Evolutionary conservation across 2,113 vertebrate species (phyloP), one percentile per base, ranked within the genome.

Genomic region (Ciconia boyciana): DNA sequence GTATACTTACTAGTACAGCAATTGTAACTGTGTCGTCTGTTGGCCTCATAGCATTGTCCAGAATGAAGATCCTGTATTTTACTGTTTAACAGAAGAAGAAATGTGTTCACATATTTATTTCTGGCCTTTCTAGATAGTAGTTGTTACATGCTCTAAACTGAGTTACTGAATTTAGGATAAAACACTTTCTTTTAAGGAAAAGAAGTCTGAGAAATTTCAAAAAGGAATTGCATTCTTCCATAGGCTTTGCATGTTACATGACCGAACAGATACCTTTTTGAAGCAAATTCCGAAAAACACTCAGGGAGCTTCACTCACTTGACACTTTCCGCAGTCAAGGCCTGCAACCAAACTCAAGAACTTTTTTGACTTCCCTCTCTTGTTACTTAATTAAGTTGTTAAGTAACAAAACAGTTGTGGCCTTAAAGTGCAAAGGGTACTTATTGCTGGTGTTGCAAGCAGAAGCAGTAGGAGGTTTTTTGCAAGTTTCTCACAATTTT

Each of bases 41-140:
- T 2, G 98, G 98, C 44, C 96, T 91, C 97, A 98, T 94, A 52
- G 96, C 96, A 69, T 97, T 97, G 92, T 98, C 92, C 91, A 98
- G 91, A 61, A 96, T 93, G 90, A 98, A 98, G 96, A 98, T 94
- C 85, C 98, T 96, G 92, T 95, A 98, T 80, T 81, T 97, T 41
- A 97, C 98, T 98, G 94, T 61, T 84, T 61, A 93, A 96, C 6
- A 89, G 44, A 91, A 92, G 29, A 90, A 93, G 14, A 86, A 83
- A 83, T 24, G n/a, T 3, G 11, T 84, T 94, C 36, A 89, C 4
- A 7, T 62, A n/a, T 74, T 81, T 78, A 6, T 87, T 85, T 65
- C 21, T 87, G 24, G 3, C 14, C 5, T 89, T 83, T 68, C 20
- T 60, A 71, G 5, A 55, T 10, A 70, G 9, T 32, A 26, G 55